phyloP scores from a whole-genome alignment of 2,888 invertebrate species.

The Drosophila kambysellisi region DNA sequence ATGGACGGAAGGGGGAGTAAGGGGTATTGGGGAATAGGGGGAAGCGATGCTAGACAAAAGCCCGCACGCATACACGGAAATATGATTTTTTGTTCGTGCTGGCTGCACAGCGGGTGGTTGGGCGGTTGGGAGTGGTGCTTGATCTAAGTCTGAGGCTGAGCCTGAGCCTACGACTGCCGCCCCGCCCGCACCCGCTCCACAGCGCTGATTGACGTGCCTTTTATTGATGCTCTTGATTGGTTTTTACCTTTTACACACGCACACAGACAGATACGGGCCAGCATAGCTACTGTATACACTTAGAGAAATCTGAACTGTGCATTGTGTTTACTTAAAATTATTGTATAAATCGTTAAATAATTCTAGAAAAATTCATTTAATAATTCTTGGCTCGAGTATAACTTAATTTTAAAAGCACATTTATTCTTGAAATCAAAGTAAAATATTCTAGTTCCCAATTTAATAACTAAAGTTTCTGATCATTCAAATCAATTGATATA shows the following conservation, averaged over 20 bases:
- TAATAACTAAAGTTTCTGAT: background rate
- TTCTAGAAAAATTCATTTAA: background rate
- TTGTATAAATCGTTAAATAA: background rate
- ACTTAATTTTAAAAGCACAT: background rate
- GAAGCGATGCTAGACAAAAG: slow-evolving; percentile 67
- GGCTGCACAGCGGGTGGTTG: slow-evolving; percentile 51
- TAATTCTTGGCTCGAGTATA: background rate
- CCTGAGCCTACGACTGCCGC: slow-evolving; percentile 53
- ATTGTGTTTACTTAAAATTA: too few species aligned
- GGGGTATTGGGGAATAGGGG: too few species aligned
- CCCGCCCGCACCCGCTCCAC: slow-evolving; percentile 28
- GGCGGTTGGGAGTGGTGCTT: background rate
- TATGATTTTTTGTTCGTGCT: slow-evolving; percentile 68
- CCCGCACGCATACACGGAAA: slow-evolving; percentile 58
- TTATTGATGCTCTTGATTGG: slow-evolving; percentile 85
- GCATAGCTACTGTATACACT: slow-evolving; percentile 1
- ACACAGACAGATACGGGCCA: slow-evolving; percentile 56
- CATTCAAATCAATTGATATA: background rate
- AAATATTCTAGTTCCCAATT: background rate
- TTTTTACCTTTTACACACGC: slow-evolving; percentile 80
- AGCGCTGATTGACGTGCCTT: slow-evolving; percentile 85
- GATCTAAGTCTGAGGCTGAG: slow-evolving; percentile 8
- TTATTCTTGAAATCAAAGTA: background rate
- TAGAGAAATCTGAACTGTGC: background rate
- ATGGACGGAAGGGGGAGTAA: background rate